Base-by-base conservation (phyloP, 2,888 invertebrate species). In the Ferdinandea cuprea region DNA sequence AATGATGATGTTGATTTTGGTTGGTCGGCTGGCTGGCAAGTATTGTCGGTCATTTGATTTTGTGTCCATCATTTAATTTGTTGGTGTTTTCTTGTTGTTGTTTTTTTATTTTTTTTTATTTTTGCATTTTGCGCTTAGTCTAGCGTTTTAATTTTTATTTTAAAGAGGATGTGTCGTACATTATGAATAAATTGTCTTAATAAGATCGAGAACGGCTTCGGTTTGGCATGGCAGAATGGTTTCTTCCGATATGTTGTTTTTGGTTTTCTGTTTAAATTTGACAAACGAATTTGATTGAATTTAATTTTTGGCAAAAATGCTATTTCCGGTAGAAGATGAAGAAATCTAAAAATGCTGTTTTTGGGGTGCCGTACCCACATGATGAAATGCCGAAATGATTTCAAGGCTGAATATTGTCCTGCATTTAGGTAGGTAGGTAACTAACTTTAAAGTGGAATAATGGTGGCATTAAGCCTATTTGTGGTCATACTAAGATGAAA, bases 1-100 rank as follows among this genome's bases (percentile, higher is more conserved):
- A 83, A 83, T 83, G 83, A 83, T 78, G 78, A 78, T 73, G 77
- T 83, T 83, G 77, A 68, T 46, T 83, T 83, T 78, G 68, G 83
- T 73, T 72, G 68, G 63, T 56, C 56, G 59, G 40, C 28, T 19
- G 40, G 17, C 11, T 35, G 42, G 65, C 30, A 37, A 5, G 63
- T 63, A 44, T 73, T 68, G 78, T 78, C 68, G 72, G 77, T 66
- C 77, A 83, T 73, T 80, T 69, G 48, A 68, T 46, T 78, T 69
- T 54, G 54, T 37, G 56, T 63, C 44, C 32, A 44, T 68, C 30
- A 9, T 44, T 54, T 42, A 7, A 17, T 19, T 8, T 28, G 6
- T 28, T 52, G 59, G 9, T 17, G 42, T 9, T 37, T 28, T 52
- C 52, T 8, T 17, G 42, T 9, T 37, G 25, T 15, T 19, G 25